A percentile compares a stretch with the other conserved stretches of the same genome.
Conservation (phyloP, 64 coral and sea anemone genomes). For the Anthopleura sola region DNA sequence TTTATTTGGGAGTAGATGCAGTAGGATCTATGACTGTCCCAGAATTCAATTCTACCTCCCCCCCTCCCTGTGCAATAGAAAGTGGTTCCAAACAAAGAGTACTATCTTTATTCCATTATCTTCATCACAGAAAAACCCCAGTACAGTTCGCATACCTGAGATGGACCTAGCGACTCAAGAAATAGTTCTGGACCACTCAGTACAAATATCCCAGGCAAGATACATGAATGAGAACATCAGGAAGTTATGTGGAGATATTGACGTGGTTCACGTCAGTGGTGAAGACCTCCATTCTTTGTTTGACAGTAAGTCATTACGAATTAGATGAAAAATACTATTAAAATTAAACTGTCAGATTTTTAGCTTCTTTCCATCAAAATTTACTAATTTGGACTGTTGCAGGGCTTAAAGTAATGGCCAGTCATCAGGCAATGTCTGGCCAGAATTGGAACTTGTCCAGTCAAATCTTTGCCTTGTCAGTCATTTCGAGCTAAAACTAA, state of each 20-base stretch:
- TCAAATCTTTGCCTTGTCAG: too few relatives aligned
- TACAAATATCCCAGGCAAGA: conserved; percentile 32
- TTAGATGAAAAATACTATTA: too few relatives aligned
- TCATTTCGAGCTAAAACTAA: too few relatives aligned
- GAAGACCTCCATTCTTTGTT: conserved; percentile 42
- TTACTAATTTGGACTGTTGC: too few relatives aligned
- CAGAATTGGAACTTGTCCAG: too few relatives aligned
- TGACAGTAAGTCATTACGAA: conserved; percentile 36
- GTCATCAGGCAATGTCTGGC: too few relatives aligned
- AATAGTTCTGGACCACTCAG: conserved; percentile 74
- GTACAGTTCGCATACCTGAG: conserved; percentile 81
- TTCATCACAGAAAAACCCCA: conserved; percentile 88
- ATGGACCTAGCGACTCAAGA: conserved; percentile 66
- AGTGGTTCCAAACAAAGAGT: neutral
- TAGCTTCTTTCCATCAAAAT: too few relatives aligned
- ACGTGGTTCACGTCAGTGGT: conserved; percentile 56
- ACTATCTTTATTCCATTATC: neutral
- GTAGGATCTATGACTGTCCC: too few relatives aligned
- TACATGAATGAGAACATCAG: conserved; percentile 52
- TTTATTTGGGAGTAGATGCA: too few relatives aligned
- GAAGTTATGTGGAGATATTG: conserved; percentile 66
- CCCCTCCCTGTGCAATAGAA: too few relatives aligned
- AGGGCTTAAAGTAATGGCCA: too few relatives aligned
- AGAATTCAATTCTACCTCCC: too few relatives aligned
- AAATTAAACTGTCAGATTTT: neutral